phyloP scores from a whole-genome alignment of 2,113 vertebrate species.

The human (Homo sapiens) region DNA sequence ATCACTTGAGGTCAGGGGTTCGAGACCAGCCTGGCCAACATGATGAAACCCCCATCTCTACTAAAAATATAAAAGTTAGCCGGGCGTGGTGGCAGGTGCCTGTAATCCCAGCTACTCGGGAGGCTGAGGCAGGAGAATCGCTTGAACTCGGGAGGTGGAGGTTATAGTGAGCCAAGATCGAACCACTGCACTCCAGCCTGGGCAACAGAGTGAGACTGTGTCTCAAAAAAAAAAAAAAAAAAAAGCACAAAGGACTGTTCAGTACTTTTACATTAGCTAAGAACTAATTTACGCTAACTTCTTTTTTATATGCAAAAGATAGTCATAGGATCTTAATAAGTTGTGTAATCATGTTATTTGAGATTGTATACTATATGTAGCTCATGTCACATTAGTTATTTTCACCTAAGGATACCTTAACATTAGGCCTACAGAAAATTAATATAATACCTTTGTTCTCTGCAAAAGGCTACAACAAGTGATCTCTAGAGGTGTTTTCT shows the following conservation, averaged over 20 bases:
- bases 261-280: neutral
- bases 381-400: slow-evolving; percentile 29
- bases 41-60: no score
- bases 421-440: neutral
- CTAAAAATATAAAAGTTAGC: no score
- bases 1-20: no score
- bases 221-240: neutral
- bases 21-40: no score
- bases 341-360: neutral
- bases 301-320: neutral
- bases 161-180: no score
- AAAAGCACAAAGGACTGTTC: neutral
- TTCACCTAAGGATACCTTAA: neutral
- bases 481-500: neutral
- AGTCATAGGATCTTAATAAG: neutral
- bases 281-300: neutral
- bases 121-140: no score
- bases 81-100: no score
- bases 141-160: no score
- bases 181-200: no score
- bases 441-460: neutral
- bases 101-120: no score
- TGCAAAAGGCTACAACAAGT: neutral
- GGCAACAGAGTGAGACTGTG: no score
- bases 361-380: neutral